Base-by-base conservation (phyloP, 1,140 invertebrate genomes). In the Ips nitidus region DNA sequence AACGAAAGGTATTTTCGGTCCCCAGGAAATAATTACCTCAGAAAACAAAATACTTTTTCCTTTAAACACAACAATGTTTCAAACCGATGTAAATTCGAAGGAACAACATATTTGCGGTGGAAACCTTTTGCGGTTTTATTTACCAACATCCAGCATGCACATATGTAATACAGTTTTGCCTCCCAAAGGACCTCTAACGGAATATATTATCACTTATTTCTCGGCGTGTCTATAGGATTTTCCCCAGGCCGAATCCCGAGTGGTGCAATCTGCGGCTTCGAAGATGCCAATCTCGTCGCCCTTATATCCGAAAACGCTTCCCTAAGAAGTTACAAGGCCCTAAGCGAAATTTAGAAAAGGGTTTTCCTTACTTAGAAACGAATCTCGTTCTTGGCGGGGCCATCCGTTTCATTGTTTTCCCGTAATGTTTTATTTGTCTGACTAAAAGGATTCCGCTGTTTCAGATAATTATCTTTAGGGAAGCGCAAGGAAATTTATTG, bases 191-290 rank as follows among this genome's bases (percentile, higher is more conserved):
- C 56, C 38, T 50, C 66, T 7, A 61, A 60, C 58, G 42, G 66
- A 68, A 68, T 68, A 68, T 68, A 68, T 68, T 68, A 68, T 68
- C 66, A 68, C 66, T 68, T 68, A 68, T 68, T 68, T 68, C 57
- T 52, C 22, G 39, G 57, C 66, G 47, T 68, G 66, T 68, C 58
- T 68, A 68, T 68, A 61, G 66, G 66, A 68, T 61, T 68, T 61
- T 61, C 58, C 58, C 22, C 22, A 53, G 47, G 60, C 40, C n/a
- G 52, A 61, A 68, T 68, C 58, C 58, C 57, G 58, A 68, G 61
- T 61, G 50, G 45, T 68, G 66, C 66, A 68, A 68, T 68, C 66
- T 68, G 66, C 41, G 57, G 58, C 66, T 57, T 50, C n/a, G 58
- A 68, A 68, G 66, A 61, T 53, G 66, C 66, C 66, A 68, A 68